These are phyloP conservation scores for Atta texana DNA, from an alignment of 1,140 invertebrate genomes.

Conservation along the genomic window DNA sequence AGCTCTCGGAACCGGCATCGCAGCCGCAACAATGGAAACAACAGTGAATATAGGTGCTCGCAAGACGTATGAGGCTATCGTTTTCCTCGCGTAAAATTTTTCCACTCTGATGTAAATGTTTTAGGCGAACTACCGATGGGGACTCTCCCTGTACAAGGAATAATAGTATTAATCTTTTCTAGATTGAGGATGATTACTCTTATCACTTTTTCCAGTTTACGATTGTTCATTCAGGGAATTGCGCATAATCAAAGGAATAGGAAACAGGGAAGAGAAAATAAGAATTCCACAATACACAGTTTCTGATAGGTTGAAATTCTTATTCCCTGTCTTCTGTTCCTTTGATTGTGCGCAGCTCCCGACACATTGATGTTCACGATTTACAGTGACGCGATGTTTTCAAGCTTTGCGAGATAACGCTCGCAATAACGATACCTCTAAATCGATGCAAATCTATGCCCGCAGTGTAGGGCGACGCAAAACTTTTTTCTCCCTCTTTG, in stretches of 20 bases:
- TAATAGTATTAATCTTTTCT: constrained; percentile 2
- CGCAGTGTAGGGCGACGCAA: constrained; percentile 2
- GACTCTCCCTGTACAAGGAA: background rate
- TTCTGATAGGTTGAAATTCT: too few species aligned
- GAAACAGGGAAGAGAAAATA: too few species aligned
- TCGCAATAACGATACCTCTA: constrained; percentile 16
- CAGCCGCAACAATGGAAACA: constrained; percentile 58
- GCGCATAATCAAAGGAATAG: too few species aligned
- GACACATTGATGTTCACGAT: constrained; percentile 5
- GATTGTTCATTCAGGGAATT: background rate
- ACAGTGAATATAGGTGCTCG: constrained; percentile 55
- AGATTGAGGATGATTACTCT: background rate
- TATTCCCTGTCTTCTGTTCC: too few species aligned
- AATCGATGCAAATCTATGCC: constrained; percentile 34
- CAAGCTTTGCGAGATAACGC: background rate
- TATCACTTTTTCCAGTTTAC: background rate
- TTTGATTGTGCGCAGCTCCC: too few species aligned
- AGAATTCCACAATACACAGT: too few species aligned
- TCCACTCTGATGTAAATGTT: constrained; percentile 78
- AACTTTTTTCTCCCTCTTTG: constrained; percentile 65
- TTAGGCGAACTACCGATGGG: constrained; percentile 49
- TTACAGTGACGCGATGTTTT: background rate
- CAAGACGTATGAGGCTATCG: constrained; percentile 76
- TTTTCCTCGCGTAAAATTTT: constrained; percentile 77
- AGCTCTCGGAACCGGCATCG: constrained; percentile 31